Conservation (phyloP, 2,797 vertebrate genomes). For the Enteromius radiatus region DNA sequence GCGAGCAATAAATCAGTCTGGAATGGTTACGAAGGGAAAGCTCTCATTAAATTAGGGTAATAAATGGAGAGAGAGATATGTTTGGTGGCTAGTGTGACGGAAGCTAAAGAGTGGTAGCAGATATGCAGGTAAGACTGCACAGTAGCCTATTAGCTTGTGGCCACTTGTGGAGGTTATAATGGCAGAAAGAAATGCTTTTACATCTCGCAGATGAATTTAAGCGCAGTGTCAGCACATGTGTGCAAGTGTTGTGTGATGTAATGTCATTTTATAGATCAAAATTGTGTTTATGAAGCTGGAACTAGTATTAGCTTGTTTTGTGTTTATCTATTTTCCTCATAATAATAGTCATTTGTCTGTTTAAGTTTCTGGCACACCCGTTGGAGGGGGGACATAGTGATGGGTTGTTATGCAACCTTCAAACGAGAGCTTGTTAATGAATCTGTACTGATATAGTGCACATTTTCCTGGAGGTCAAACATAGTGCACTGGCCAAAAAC, state of each 20-base stretch:
- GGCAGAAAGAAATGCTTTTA: neutral
- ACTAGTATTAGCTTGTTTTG: slow-evolving; percentile 6
- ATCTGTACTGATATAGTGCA: slow-evolving; percentile 28
- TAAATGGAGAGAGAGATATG: slow-evolving; percentile 66
- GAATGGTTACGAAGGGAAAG: slow-evolving; percentile 70
- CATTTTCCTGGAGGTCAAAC: slow-evolving; percentile 30
- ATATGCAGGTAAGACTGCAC: slow-evolving; percentile 13
- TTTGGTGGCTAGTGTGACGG: slow-evolving; percentile 59
- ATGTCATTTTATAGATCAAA: slow-evolving; percentile 10
- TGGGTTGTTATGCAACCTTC: neutral
- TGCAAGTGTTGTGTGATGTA: slow-evolving; percentile 20
- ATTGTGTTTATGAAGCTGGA: neutral
- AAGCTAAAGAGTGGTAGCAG: slow-evolving; percentile 47
- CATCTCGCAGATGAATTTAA: neutral
- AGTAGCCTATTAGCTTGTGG: slow-evolving; percentile 8
- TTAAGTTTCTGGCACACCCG: neutral
- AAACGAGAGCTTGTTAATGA: slow-evolving; percentile 2
- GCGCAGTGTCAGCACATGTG: neutral
- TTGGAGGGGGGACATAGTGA: neutral
- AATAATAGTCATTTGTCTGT: slow-evolving; percentile 7
- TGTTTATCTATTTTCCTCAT: slow-evolving; percentile 6
- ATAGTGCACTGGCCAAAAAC: neutral
- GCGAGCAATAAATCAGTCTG: slow-evolving; percentile 73
- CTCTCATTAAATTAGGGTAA: slow-evolving; percentile 75
- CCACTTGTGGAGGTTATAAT: neutral